Base-by-base conservation (phyloP, 2,797 vertebrate genomes). In the Macropodus opercularis region DNA sequence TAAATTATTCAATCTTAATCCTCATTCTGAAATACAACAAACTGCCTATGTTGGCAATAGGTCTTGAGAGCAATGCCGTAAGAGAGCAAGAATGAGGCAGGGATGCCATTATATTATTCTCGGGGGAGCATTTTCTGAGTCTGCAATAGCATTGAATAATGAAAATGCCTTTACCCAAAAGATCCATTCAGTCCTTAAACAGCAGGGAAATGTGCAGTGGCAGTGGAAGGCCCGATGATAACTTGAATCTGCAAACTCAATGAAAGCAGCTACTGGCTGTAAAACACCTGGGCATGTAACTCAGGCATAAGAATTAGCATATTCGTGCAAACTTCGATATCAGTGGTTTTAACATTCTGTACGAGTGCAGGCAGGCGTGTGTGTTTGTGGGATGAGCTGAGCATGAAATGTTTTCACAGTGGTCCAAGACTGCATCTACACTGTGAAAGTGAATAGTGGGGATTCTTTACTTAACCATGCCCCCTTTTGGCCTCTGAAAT, bases 1-100 rank as follows among this genome's bases (percentile, higher is more conserved):
- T 90, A 85, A 90, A 92, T 92, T 83, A 91, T 90, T 89, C 75
- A 89, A 39, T 51, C 61, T 59, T 79, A 76, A 83, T 83, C 54
- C 63, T 83, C 73, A 63, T 87, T 88, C 79, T 80, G 62, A 85
- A 86, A 87, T 69, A 58, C 77, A 84, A 79, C 77, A 81, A 84
- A 78, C 71, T 63, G 50, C 71, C 61, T 23, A 5, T 63, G 75
- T 71, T 55, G 56, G 64, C 63, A 69, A 75, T 76, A 51, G 65
- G 75, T 69, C 63, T 79, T 67, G 61, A 72, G 63, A 60, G 67
- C 53, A 55, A 83, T 64, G 77, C 72, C 56, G 81, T 85, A 74
- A 77, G 80, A 72, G 63, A 72, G 74, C 63, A 62, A 76, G 79
- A 89, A 87, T 59, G 55, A 64, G 36, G 29, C 62, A 50, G 56